phyloP scores from a whole-genome alignment of 2,113 vertebrate genomes.

The Rhineura floridana region DNA sequence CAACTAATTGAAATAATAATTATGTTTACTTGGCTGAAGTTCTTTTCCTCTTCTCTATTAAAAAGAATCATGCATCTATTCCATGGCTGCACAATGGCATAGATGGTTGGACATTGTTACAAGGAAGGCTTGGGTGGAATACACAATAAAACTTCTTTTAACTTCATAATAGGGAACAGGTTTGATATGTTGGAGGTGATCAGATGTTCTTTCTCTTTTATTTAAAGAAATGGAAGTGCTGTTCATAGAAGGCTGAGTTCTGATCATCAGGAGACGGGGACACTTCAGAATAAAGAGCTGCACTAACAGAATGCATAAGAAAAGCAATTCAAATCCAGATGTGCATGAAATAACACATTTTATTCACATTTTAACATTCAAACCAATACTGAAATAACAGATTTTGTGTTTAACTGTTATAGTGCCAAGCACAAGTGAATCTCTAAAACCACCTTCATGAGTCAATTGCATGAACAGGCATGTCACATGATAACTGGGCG shows the following conservation, averaged over 20 bases:
- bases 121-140: not conserved
- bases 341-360: too few relatives aligned
- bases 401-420: not conserved
- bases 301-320: not conserved
- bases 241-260: not conserved
- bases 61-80: not conserved
- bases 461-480: not conserved
- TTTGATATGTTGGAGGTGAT: not conserved
- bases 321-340: not conserved
- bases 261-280: not conserved
- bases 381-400: not conserved
- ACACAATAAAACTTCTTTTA: not conserved
- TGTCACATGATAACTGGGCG: not conserved
- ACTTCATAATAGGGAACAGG: not conserved
- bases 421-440: not conserved
- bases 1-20: constrained; percentile 5
- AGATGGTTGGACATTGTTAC: not conserved
- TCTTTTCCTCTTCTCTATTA: not conserved
- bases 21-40: not conserved
- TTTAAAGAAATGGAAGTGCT: not conserved
- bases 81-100: not conserved
- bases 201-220: too few relatives aligned
- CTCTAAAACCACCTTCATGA: too few relatives aligned
- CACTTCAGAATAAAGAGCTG: not conserved
- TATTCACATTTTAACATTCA: not conserved